Evolutionary conservation across 2,888 invertebrate species (phyloP).

Genomic region (Synergus japonicus): DNA sequence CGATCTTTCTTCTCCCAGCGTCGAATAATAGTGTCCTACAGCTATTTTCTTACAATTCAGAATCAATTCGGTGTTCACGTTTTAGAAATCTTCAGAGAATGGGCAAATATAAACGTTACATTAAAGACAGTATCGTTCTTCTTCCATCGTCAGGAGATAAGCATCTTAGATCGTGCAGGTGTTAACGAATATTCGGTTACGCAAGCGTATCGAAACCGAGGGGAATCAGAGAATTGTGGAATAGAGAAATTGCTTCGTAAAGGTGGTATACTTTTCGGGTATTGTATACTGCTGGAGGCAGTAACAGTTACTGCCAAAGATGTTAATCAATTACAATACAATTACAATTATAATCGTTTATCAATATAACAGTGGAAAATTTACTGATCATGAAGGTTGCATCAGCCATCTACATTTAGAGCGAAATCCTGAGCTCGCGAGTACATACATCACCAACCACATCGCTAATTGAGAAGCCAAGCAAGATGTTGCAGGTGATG

Average conservation of each 20-base stretch:
- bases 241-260: too few relatives aligned
- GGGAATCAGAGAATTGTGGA: neutral
- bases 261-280: too few relatives aligned
- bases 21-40: constrained; percentile 11
- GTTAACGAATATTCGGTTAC: constrained; percentile 24
- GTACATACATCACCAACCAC: constrained; percentile 10
- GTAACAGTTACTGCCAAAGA: neutral
- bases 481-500: constrained; percentile 15
- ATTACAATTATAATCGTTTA: too few relatives aligned
- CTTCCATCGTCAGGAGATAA: constrained; percentile 13
- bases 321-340: too few relatives aligned
- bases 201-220: constrained; percentile 7
- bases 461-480: constrained; percentile 38
- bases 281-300: neutral
- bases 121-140: constrained; percentile 23
- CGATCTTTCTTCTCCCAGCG: constrained; percentile 21
- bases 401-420: neutral
- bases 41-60: constrained; percentile 33
- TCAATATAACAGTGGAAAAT: too few relatives aligned
- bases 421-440: neutral
- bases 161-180: constrained; percentile 10
- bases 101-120: constrained; percentile 10
- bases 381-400: too few relatives aligned
- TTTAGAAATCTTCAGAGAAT: constrained; percentile 20
- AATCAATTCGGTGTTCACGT: constrained; percentile 23